Base-by-base conservation (phyloP, 2,113 vertebrate genomes). In the Calidris pugnax region DNA sequence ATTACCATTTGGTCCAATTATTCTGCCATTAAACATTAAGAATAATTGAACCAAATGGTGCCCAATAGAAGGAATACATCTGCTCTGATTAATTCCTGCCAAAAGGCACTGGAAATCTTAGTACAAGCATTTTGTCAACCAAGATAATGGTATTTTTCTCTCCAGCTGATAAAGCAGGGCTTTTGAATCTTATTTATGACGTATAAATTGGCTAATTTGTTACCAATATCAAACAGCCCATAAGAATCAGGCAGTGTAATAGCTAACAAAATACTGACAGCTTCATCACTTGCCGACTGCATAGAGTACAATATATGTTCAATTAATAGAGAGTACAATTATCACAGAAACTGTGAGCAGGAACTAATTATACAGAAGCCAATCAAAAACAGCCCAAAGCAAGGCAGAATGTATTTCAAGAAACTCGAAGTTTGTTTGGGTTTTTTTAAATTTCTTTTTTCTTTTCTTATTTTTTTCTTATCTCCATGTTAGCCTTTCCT, bases 1-100 rank as follows among this genome's bases (percentile, higher is more conserved):
- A 96, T 95, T 97, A 89, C 90, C 87, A 93, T 96, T 97, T 96
- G n/a, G 56, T 90, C 90, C 95, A 97, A 96, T 97, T 94, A 98
- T 96, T 87, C 90, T 95, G 89, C 85, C 93, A 89, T 96, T 98
- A 96, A 97, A 95, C 90, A 96, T 93, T 97, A 96, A 95, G 75
- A 97, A 97, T 92, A 90, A 96, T 97, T 96, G 97, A 97, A 94
- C 80, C 89, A 96, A 97, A 96, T 95, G 79, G 85, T 94, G 85
- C 90, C 66, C 85, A 75, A 94, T 92, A 97, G 93, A 96, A 97
- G 93, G 62, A 95, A 68, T 95, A 78, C 85, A 93, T 97, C 95
- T 97, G 96, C 73, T 93, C 39, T 92, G 85, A 97, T 96, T 90
- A 96, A 74, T 94, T 94, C 85, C 87, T 95, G 96, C 94, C 95